Evolutionary conservation across 2,113 vertebrate genomes (phyloP), one percentile per base, ranked within the genome.

Genomic region (Peucedramus taeniatus): DNA sequence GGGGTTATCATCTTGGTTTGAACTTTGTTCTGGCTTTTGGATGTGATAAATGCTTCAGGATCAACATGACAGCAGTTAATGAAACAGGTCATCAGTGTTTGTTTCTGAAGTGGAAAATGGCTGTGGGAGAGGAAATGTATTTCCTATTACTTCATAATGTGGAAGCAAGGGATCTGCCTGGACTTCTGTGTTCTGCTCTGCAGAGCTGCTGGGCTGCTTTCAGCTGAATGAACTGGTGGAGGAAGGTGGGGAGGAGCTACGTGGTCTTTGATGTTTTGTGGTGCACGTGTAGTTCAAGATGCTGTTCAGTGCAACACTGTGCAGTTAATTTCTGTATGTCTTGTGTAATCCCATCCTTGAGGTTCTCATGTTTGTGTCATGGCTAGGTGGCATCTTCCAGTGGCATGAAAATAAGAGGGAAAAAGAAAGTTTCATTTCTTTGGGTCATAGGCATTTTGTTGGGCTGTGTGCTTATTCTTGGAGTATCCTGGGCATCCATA

Each of bases 21-120:
- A 93, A 94, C 90, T 93, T 90, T 93, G 63, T 61, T 80, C 59
- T 65, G 70, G 53, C 83, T 92, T 87, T 82, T 72, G 30, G 65
- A 84, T 54, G 65, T 83, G 69, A 71, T 71, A 84, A 95, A 44
- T 81, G 60, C 72, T 91, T 53, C 33, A 37, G 51, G 72, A 93
- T 68, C 80, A 91, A 40, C 44, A 75, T 17, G 63, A 59, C 31
- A 60, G 47, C 65, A 93, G 65, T 64, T 82, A 90, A 77, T 63
- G 45, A 35, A 94, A 75, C 51, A 74, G 63, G 40, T 83, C 45
- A 26, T 33, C 68, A 57, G 30, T 50, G 51, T 81, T 86, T 54
- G 47, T 22, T 83, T 94, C 30, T 63, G 64, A 74, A 86, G 72
- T 78, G 79, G 54, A 74, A 93, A 39, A 33, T 90, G 33, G 16